A percentile compares a stretch with the other conserved stretches of the same genome.
phyloP scores from a whole-genome alignment of 2,888 invertebrate species.

The Bugulina stolonifera region DNA sequence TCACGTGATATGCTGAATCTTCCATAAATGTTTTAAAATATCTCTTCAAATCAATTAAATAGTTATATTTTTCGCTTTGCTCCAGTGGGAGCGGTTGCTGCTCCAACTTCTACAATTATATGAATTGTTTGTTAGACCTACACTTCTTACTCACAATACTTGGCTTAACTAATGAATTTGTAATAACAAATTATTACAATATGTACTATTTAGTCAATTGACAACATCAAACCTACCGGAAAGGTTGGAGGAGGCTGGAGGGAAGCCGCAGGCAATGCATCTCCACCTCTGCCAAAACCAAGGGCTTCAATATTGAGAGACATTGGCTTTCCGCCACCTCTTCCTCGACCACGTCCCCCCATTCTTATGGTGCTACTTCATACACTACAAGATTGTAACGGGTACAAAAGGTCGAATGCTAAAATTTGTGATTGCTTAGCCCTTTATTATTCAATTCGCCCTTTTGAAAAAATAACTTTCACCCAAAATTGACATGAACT shows the following conservation, averaged over 20 bases:
- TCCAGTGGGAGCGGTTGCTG: conserved; percentile 54
- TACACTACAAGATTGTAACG: no score
- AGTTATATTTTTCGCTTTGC: conserved; percentile 44
- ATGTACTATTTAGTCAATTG: no score
- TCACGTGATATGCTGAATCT: conserved; percentile 47
- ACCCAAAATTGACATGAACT: no score
- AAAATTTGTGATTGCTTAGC: no score
- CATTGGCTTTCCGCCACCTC: background rate
- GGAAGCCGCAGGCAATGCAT: background rate
- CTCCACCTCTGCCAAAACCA: conserved; percentile 1
- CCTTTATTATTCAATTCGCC: no score
- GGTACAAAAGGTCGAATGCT: no score
- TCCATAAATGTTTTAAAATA: conserved; percentile 47
- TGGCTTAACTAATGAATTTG: no score
- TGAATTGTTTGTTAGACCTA: background rate
- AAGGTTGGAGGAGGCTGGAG: conserved; percentile 10
- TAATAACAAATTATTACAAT: no score
- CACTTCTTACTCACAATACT: no score
- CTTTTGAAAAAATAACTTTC: no score
- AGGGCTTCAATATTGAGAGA: conserved; percentile 17
- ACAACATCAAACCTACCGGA: background rate
- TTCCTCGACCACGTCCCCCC: conserved; percentile 19
- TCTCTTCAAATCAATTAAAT: conserved; percentile 51
- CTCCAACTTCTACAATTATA: conserved; percentile 46
- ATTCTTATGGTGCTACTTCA: no score